Evolutionary conservation across 2,888 invertebrate genomes (phyloP).

Genomic region (Xylophagus ater): DNA sequence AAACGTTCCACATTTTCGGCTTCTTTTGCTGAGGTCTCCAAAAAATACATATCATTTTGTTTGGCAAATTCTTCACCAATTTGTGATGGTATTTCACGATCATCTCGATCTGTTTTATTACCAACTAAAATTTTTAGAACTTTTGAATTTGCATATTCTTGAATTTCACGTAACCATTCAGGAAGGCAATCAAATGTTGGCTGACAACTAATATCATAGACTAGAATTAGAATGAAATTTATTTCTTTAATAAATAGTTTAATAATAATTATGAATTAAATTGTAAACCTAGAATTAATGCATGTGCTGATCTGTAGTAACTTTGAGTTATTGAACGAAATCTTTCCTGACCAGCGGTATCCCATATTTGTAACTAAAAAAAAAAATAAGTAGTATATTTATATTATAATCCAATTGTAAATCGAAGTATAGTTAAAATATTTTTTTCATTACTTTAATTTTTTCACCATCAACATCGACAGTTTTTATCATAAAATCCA

Average conservation of each 20-base stretch:
- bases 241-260: too few relatives aligned
- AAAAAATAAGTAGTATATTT: neutral
- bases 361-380: constrained; percentile 93
- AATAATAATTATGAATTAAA: too few relatives aligned
- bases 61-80: constrained; percentile 95
- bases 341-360: constrained; percentile 93
- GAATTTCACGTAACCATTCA: constrained; percentile 94
- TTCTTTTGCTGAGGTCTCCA: constrained; percentile 96
- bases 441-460: constrained; percentile 59
- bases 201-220: constrained; percentile 95
- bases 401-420: constrained; percentile 4
- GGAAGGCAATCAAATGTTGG: constrained; percentile 97
- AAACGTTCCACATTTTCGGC: constrained; percentile 94
- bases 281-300: too few relatives aligned
- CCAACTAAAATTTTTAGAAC: constrained; percentile 91
- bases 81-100: constrained; percentile 79
- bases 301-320: constrained; percentile 95
- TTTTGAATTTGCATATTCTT: constrained; percentile 92
- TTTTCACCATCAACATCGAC: constrained; percentile 93
- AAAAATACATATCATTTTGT: constrained; percentile 92
- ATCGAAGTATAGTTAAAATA: neutral
- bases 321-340: constrained; percentile 97
- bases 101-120: constrained; percentile 96
- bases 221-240: constrained; percentile 84
- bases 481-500: constrained; percentile 99